Conservation (phyloP, 2,113 vertebrate species). For the Thamnophis sirtalis region DNA sequence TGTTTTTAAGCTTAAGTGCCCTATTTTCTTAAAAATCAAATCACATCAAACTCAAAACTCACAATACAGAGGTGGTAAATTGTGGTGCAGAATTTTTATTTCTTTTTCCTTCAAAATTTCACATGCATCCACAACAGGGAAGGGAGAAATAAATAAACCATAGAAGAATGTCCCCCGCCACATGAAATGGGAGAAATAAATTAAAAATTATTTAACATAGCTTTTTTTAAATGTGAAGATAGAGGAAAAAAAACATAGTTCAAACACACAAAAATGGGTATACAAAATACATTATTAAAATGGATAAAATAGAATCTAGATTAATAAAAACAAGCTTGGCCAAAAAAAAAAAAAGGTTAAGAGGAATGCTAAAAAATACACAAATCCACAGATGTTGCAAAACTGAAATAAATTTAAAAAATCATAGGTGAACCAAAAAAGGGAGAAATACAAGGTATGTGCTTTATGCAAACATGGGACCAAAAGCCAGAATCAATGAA, state of each 20-base stretch:
- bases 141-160: slow-evolving; percentile 32
- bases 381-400: background rate
- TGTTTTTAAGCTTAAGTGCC: slow-evolving; percentile 9
- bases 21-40: slow-evolving; percentile 11
- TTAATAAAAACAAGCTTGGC: slow-evolving; percentile 11
- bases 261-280: slow-evolving; percentile 13
- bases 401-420: background rate
- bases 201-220: slow-evolving; percentile 25
- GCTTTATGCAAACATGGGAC: background rate
- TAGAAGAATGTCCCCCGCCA: slow-evolving; percentile 1
- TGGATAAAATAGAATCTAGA: slow-evolving; percentile 17
- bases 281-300: slow-evolving; percentile 25
- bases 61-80: slow-evolving; percentile 13
- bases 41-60: slow-evolving; percentile 25
- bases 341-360: background rate
- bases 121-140: slow-evolving; percentile 31
- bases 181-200: slow-evolving; percentile 31
- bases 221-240: background rate
- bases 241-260: background rate
- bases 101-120: slow-evolving; percentile 19
- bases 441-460: slow-evolving; percentile 4
- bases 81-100: slow-evolving; percentile 29
- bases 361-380: slow-evolving; percentile 21
- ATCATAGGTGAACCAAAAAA: slow-evolving; percentile 16
- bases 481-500: background rate